These are phyloP conservation scores for Oncorhynchus clarkii DNA, from an alignment of 2,113 vertebrate species.

Conservation along the genomic window DNA sequence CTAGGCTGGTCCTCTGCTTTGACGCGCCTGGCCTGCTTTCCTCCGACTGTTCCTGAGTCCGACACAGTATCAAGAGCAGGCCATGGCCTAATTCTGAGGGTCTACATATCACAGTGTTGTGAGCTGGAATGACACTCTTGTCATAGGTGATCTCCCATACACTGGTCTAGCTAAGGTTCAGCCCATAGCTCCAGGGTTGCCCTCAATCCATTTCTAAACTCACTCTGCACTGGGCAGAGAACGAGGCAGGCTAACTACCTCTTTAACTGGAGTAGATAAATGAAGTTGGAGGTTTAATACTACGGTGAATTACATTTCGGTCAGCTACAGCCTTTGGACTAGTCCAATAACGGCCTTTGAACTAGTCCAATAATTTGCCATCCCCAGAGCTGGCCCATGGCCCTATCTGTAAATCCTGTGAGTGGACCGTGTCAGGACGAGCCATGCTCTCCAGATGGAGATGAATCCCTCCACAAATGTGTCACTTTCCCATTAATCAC, in stretches of 20 bases:
- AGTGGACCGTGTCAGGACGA: conserved; percentile 24
- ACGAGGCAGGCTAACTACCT: conserved; percentile 49
- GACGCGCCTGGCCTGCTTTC: conserved; percentile 55
- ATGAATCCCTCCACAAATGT: conserved; percentile 49
- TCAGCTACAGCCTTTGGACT: conserved; percentile 12
- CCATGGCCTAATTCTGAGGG: conserved; percentile 71
- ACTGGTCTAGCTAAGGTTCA: conserved; percentile 49
- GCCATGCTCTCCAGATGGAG: conserved; percentile 37
- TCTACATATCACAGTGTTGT: conserved; percentile 66
- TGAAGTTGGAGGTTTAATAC: conserved; percentile 1
- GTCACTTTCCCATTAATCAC: conserved; percentile 56
- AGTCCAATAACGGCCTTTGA: background rate
- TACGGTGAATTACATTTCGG: conserved; percentile 30
- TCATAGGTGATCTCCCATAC: conserved; percentile 67
- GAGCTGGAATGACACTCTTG: conserved; percentile 71
- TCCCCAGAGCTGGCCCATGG: conserved; percentile 26
- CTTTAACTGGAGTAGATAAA: conserved; percentile 43
- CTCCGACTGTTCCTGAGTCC: conserved; percentile 51
- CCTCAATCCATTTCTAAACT: conserved; percentile 52
- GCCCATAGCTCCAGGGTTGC: conserved; percentile 43
- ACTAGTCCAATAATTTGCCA: conserved; percentile 16
- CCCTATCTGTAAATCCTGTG: conserved; percentile 30
- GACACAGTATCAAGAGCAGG: conserved; percentile 50
- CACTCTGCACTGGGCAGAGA: conserved; percentile 47
- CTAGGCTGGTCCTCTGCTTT: conserved; percentile 30